phyloP scores from a whole-genome alignment of 1,140 invertebrate species.

The Brachionus plicatilis region DNA sequence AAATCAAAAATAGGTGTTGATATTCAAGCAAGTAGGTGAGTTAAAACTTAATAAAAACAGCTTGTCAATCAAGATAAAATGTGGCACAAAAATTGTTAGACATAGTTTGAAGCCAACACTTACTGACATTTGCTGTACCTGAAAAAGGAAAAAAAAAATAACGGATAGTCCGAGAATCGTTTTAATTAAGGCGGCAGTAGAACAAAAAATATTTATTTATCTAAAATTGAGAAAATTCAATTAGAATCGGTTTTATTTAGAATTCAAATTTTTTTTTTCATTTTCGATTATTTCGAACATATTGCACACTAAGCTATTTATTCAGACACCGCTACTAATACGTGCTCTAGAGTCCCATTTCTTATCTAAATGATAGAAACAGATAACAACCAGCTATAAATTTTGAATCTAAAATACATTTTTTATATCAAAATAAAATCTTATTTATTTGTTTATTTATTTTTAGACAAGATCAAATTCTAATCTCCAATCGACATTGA shows the following conservation, averaged over 20 bases:
- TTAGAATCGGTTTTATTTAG: neutral
- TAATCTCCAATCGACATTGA: neutral
- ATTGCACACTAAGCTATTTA: neutral
- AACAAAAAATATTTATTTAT: conserved; percentile 14
- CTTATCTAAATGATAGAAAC: neutral
- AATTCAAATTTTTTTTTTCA: conserved; percentile 12
- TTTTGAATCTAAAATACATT: neutral
- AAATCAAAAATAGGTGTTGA: neutral
- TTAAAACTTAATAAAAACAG: neutral
- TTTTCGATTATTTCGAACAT: conserved; percentile 19
- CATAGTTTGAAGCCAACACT: neutral
- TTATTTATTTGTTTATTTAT: neutral
- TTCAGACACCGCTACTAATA: neutral
- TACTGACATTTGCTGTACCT: neutral
- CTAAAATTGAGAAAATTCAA: neutral
- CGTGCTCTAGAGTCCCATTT: neutral
- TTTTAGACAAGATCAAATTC: neutral
- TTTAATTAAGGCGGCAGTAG: neutral
- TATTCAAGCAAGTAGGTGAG: neutral
- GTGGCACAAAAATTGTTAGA: neutral
- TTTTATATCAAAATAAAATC: neutral
- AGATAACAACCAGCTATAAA: neutral
- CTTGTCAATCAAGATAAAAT: neutral
- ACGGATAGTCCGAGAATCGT: neutral
- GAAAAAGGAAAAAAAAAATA: neutral